These are phyloP conservation scores for Nephrocerus scutellatus DNA, from an alignment of 2,888 invertebrate genomes.

Conservation along the genomic window DNA sequence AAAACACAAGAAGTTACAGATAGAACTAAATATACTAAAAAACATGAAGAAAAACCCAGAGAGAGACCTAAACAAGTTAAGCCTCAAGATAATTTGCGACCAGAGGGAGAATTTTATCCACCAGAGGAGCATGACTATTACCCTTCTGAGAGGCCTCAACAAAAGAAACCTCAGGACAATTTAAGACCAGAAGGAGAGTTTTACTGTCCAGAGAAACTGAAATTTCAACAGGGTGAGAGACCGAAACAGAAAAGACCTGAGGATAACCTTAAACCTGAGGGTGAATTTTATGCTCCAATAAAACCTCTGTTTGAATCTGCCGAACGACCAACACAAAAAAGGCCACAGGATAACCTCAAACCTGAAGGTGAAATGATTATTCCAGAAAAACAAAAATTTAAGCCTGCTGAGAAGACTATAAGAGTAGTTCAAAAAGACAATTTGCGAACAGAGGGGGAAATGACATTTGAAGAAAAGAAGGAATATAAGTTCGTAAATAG, in stretches of 20 bases:
- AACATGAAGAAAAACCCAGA: conserved; percentile 44
- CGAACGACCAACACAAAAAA: no score
- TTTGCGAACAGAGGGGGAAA: no score
- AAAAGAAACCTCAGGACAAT: conserved; percentile 52
- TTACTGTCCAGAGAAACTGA: conserved; percentile 45
- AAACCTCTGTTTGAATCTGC: no score
- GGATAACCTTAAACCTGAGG: conserved; percentile 49
- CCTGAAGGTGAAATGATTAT: no score
- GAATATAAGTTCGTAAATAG: no score
- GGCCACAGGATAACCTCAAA: no score
- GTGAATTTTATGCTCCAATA: conserved; percentile 50
- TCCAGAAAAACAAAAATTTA: no score
- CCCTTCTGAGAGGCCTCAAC: conserved; percentile 51
- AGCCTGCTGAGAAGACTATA: conserved; percentile 32
- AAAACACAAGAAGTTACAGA: conserved; percentile 25
- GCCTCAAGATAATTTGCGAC: conserved; percentile 56
- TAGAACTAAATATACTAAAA: conserved; percentile 41
- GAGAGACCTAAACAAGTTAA: conserved; percentile 46
- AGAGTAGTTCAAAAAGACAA: conserved; percentile 34
- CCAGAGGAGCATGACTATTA: conserved; percentile 47
- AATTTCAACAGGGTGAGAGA: conserved; percentile 50
- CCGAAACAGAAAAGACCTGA: conserved; percentile 44
- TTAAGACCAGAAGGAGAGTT: conserved; percentile 53
- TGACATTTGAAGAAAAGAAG: no score
- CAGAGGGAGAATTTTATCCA: conserved; percentile 54